Percentiles rank a stretch among this genome's conserved stretches.
Evolutionary conservation across 2,797 vertebrate species (phyloP).

Genomic region (Gephyroberyx darwinii): DNA sequence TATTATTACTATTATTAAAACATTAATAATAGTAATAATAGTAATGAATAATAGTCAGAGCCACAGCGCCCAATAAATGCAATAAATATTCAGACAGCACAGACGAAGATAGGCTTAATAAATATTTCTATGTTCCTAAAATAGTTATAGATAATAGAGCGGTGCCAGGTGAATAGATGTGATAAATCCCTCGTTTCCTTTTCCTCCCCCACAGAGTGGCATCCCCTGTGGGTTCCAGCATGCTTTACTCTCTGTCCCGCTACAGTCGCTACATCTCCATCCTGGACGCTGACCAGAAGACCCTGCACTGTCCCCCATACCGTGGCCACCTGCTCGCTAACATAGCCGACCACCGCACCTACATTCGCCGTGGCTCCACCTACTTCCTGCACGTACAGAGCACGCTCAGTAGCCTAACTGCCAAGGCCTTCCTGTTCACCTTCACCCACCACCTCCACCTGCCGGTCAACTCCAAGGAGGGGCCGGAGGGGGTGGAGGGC

Average conservation of each 20-base stretch:
- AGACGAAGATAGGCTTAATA: too few relatives aligned
- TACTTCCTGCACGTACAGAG: constrained; percentile 94
- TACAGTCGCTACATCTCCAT: constrained; percentile 95
- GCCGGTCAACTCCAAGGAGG: constrained; percentile 84
- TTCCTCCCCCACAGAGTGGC: constrained; percentile 78
- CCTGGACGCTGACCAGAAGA: constrained; percentile 94
- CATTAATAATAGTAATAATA: too few relatives aligned
- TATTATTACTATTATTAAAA: too few relatives aligned
- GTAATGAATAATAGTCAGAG: too few relatives aligned
- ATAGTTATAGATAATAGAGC: too few relatives aligned
- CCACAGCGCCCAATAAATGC: too few relatives aligned
- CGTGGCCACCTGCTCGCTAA: constrained; percentile 86
- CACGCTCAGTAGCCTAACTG: constrained; percentile 87
- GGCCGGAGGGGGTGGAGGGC: constrained; percentile 78
- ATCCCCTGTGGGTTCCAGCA: constrained; percentile 85
- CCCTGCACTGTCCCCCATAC: constrained; percentile 91
- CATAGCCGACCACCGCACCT: constrained; percentile 94
- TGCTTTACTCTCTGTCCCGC: constrained; percentile 88
- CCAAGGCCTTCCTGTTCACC: constrained; percentile 92
- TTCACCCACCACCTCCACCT: constrained; percentile 97
- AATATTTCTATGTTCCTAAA: too few relatives aligned
- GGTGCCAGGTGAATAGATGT: not conserved
- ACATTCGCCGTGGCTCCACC: constrained; percentile 94
- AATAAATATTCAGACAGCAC: too few relatives aligned
- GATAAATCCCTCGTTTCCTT: constrained; percentile 10